A percentile compares a stretch with the other conserved stretches of the same genome.
Conservation (phyloP, 1,140 invertebrate species). For the Paramacrobiotus metropolitanus region DNA sequence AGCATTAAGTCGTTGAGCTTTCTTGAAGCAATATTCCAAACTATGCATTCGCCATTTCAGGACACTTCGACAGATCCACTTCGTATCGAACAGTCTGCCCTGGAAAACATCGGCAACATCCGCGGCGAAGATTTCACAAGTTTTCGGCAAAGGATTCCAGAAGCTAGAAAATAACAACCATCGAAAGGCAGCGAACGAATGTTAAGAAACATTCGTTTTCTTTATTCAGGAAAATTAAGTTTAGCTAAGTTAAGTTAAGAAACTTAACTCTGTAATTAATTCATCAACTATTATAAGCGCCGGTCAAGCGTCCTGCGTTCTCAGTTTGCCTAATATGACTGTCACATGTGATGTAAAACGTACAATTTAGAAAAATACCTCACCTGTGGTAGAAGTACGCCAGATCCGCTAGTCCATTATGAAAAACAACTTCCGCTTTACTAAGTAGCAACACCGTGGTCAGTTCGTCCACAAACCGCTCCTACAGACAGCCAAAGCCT, state of each 20-base stretch:
- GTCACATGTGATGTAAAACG: too few relatives aligned
- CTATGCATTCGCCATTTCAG: background rate
- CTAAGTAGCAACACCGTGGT: too few relatives aligned
- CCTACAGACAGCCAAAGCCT: too few relatives aligned
- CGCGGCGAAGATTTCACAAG: background rate
- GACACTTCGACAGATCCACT: background rate
- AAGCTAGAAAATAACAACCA: background rate
- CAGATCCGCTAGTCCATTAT: background rate
- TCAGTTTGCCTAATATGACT: too few relatives aligned
- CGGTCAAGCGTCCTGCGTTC: too few relatives aligned
- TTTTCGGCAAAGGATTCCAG: background rate
- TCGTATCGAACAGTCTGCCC: background rate
- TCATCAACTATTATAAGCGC: too few relatives aligned
- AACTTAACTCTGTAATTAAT: too few relatives aligned
- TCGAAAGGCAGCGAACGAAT: background rate
- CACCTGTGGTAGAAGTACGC: slow-evolving; percentile 1
- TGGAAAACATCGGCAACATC: background rate
- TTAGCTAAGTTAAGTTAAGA: too few relatives aligned
- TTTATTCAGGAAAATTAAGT: too few relatives aligned
- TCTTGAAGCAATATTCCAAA: slow-evolving; percentile 2
- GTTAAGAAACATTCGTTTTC: too few relatives aligned
- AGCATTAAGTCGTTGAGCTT: background rate
- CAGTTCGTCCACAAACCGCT: too few relatives aligned
- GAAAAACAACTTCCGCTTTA: background rate
- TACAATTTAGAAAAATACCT: background rate